Base-by-base conservation (phyloP, 2,113 vertebrate genomes). In the Oncorhynchus kisutch region DNA sequence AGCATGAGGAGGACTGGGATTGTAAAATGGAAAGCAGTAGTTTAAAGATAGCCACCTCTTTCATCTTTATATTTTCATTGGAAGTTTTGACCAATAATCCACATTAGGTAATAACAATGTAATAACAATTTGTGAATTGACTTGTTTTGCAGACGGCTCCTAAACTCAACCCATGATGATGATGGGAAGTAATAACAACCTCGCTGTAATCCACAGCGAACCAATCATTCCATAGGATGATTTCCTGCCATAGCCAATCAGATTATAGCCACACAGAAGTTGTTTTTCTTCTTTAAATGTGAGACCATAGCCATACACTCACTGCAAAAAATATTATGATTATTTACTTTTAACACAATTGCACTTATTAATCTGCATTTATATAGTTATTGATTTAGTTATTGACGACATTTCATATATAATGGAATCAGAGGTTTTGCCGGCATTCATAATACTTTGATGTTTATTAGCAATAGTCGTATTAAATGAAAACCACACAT, bases 131-230 rank as follows among this genome's bases (percentile, higher is more conserved):
- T 45, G 13, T 79, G 51, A 68, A 22, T 85, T 84, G 11, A 62
- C 45, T 66, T 59, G 2, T 59, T 75, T 71, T 71, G 59, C 87
- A 99, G 97, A 97, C 95, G 8, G 95, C 96, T 39, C 98, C 97
- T 12, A 91, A 84, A 62, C 86, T 95, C 93, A 96, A 93, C 77
- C 92, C 91, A 45, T 93, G 95, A 77, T 90, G 85, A 89, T 27
- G 29, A 69, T n/a, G 85, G 85, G 78, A 81, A 75, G 49, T 6
- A 78, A 78, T 74, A 12, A 54, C 45, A 4, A 3, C 6, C 9
- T 29, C 71, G 70, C 57, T 13, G 45, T 65, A 71, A 83, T 54
- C 77, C 80, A 4, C 12, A 18, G 31, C 13, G 8, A 20, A 34
- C 54, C 71, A 66, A 5, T 76, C 75, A 25, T 71, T 79, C 76